Evolutionary conservation across 2,888 invertebrate genomes (phyloP).

Genomic region (Tetramorium bicarinatum): DNA sequence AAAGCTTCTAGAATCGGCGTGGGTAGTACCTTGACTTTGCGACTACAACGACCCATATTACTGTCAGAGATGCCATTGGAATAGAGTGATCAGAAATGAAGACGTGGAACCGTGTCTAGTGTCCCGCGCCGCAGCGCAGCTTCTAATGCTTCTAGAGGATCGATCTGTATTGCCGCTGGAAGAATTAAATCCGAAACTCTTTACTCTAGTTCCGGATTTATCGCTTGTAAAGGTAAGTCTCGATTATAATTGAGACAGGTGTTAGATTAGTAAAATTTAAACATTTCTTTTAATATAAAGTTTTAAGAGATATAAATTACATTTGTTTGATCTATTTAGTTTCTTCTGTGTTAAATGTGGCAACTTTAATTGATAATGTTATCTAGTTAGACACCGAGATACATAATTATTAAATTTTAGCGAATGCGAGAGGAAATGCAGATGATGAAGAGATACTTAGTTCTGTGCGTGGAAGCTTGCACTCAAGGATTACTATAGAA

Average conservation of each 20-base stretch:
- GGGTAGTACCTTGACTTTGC: constrained; percentile 93
- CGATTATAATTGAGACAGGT: background rate
- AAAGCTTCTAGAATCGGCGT: constrained; percentile 87
- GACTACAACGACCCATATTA: constrained; percentile 97
- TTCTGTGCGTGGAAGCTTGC: constrained; percentile 91
- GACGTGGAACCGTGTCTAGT: constrained; percentile 94
- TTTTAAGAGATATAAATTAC: background rate
- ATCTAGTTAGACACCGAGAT: background rate
- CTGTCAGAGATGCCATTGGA: constrained; percentile 97
- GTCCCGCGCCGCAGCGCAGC: constrained; percentile 94
- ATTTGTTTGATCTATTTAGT: background rate
- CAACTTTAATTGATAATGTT: constrained; percentile 18
- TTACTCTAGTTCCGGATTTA: constrained; percentile 95
- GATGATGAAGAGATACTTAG: constrained; percentile 96
- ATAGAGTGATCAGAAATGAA: constrained; percentile 97
- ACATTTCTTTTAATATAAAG: background rate
- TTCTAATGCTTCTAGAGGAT: constrained; percentile 92
- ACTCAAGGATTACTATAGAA: constrained; percentile 84
- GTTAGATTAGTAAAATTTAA: constrained; percentile 27
- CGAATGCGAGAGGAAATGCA: constrained; percentile 94
- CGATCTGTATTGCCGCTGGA: constrained; percentile 94
- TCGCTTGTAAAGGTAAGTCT: constrained; percentile 90
- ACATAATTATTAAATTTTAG: constrained; percentile 17
- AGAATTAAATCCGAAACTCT: constrained; percentile 93
- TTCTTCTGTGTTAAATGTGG: background rate